These are phyloP conservation scores for Hartigia nigra DNA, from an alignment of 2,888 invertebrate genomes.

Conservation along the genomic window DNA sequence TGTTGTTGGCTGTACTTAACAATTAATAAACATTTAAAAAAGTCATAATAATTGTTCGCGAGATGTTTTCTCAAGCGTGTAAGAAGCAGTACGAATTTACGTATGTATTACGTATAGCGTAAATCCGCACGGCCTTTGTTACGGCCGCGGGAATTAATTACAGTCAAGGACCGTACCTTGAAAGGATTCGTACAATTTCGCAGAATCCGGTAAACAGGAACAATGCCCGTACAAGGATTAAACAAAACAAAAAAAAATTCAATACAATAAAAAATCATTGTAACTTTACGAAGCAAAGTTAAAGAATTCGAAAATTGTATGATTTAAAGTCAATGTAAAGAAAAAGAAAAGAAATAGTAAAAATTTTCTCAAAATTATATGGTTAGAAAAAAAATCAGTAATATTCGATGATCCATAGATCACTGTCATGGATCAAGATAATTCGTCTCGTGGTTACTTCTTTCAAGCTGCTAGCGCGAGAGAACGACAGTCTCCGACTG, in stretches of 20 bases:
- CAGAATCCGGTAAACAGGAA: background rate
- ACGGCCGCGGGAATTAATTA: background rate
- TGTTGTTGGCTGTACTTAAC: too few relatives aligned
- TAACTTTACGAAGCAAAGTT: background rate
- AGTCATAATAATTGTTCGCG: background rate
- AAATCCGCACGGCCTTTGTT: background rate
- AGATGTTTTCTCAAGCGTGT: background rate
- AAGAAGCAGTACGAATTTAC: background rate
- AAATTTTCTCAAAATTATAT: background rate
- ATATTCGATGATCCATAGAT: background rate
- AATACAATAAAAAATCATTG: background rate
- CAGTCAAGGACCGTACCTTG: background rate
- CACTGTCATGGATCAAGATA: background rate
- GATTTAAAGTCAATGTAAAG: background rate
- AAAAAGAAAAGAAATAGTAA: background rate
- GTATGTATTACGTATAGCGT: background rate
- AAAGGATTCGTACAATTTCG: background rate
- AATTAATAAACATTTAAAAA: too few relatives aligned
- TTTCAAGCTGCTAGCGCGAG: slow-evolving; percentile 22
- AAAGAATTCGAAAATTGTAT: background rate
- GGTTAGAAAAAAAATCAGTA: background rate
- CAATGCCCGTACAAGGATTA: background rate
- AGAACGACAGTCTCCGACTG: slow-evolving; percentile 44
- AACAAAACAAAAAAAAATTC: background rate
- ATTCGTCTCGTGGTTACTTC: background rate